Evolutionary conservation across 2,888 invertebrate genomes (phyloP).

Genomic region (Papilio protenor): DNA sequence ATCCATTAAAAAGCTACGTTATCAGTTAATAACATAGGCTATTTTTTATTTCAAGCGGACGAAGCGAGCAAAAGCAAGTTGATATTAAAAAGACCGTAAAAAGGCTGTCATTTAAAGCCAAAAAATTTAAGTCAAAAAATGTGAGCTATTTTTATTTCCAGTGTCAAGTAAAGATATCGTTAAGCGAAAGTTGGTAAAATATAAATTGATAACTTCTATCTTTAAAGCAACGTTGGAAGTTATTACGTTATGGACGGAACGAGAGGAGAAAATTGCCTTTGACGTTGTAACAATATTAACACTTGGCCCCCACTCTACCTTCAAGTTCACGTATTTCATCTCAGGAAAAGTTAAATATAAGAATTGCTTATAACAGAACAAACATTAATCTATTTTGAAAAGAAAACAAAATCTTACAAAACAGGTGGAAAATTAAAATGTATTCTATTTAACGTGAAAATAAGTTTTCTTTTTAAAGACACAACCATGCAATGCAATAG

Average conservation of each 20-base stretch:
- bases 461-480: neutral
- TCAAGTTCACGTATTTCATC: constrained; percentile 20
- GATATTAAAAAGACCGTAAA: neutral
- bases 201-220: constrained; percentile 31
- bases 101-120: neutral
- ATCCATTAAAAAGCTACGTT: too few species aligned
- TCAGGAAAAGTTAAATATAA: constrained; percentile 10
- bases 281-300: constrained; percentile 32
- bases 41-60: too few species aligned
- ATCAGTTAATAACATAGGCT: too few species aligned
- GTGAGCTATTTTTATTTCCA: neutral
- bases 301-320: constrained; percentile 24
- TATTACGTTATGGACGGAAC: constrained; percentile 33
- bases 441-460: neutral
- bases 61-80: too few species aligned
- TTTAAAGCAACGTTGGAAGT: constrained; percentile 25
- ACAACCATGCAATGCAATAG: neutral
- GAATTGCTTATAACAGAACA: constrained; percentile 12
- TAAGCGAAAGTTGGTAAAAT: constrained; percentile 23
- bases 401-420: neutral
- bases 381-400: neutral
- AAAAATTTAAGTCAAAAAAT: neutral
- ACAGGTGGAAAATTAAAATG: neutral
- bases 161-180: neutral
- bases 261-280: constrained; percentile 34